Evolutionary conservation across 1,140 invertebrate genomes (phyloP).

Genomic region (Phthorimaea operculella): DNA sequence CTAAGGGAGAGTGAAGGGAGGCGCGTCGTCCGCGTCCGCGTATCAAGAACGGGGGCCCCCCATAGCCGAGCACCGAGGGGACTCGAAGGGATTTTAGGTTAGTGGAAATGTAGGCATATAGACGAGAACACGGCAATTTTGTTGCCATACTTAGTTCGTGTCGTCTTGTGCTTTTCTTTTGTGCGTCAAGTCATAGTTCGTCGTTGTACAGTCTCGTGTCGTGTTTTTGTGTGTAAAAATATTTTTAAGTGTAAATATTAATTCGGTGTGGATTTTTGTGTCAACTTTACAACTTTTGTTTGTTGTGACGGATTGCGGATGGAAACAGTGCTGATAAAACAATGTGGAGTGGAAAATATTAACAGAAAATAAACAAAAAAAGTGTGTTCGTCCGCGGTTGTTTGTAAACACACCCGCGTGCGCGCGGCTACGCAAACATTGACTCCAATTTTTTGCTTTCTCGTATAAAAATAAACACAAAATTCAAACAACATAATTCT

Average conservation of each 20-base stretch:
- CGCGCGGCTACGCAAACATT: slow-evolving; percentile 38
- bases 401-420: slow-evolving; percentile 61
- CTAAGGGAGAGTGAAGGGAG: slow-evolving; percentile 59
- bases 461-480: slow-evolving; percentile 16
- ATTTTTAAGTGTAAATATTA: slow-evolving; percentile 12
- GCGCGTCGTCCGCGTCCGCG: too few relatives aligned
- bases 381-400: slow-evolving; percentile 31
- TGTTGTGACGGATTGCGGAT: slow-evolving; percentile 4
- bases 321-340: slow-evolving; percentile 10
- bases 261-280: background rate
- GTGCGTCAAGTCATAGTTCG: slow-evolving; percentile 63
- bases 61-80: slow-evolving; percentile 58
- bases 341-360: slow-evolving; percentile 6
- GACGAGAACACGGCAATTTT: slow-evolving; percentile 66
- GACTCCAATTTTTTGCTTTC: slow-evolving; percentile 12
- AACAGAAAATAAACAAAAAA: slow-evolving; percentile 29
- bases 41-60: slow-evolving; percentile 53
- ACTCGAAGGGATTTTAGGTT: slow-evolving; percentile 62
- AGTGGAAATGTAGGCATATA: slow-evolving; percentile 69
- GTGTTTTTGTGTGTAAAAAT: slow-evolving; percentile 7
- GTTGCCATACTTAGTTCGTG: slow-evolving; percentile 68
- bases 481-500: background rate
- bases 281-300: background rate
- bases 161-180: slow-evolving; percentile 64
- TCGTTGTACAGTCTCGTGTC: slow-evolving; percentile 43